These are phyloP conservation scores for Criorhina ranunculi DNA, from an alignment of 2,888 invertebrate species.

Conservation along the genomic window DNA sequence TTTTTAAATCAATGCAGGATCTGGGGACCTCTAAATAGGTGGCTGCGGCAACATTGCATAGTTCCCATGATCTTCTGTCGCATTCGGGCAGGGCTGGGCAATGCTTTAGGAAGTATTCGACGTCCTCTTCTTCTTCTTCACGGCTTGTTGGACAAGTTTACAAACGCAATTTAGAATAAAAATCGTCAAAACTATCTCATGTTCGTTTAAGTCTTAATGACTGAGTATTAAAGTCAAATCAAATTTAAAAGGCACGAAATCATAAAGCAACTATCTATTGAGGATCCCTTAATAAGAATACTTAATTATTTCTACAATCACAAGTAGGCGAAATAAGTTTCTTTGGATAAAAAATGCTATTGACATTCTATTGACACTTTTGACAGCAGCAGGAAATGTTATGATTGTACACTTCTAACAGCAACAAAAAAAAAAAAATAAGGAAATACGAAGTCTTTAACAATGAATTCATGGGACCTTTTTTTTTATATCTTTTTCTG, in stretches of 20 bases:
- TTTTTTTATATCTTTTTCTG: not conserved
- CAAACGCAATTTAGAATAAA: no score
- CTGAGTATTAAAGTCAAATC: not conserved
- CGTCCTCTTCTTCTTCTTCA: no score
- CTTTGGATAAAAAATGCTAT: not conserved
- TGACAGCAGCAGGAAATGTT: slow-evolving; percentile 12
- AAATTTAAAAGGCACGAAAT: not conserved
- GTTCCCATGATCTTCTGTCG: no score
- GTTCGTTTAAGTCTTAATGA: no score
- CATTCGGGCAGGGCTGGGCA: no score
- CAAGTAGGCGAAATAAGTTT: not conserved
- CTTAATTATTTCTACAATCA: not conserved
- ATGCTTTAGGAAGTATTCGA: no score
- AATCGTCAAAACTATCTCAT: no score
- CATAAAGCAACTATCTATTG: not conserved
- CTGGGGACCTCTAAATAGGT: no score
- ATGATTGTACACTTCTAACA: slow-evolving; percentile 14
- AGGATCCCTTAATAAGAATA: not conserved
- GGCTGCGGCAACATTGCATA: no score
- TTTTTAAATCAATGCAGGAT: no score
- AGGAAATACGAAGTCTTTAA: not conserved
- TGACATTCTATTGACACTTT: slow-evolving; percentile 6
- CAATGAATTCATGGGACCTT: slow-evolving; percentile 5
- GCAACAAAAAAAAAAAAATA: no score
- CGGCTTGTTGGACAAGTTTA: no score